Conservation (phyloP, 2,113 vertebrate genomes). For the Strix uralensis region DNA sequence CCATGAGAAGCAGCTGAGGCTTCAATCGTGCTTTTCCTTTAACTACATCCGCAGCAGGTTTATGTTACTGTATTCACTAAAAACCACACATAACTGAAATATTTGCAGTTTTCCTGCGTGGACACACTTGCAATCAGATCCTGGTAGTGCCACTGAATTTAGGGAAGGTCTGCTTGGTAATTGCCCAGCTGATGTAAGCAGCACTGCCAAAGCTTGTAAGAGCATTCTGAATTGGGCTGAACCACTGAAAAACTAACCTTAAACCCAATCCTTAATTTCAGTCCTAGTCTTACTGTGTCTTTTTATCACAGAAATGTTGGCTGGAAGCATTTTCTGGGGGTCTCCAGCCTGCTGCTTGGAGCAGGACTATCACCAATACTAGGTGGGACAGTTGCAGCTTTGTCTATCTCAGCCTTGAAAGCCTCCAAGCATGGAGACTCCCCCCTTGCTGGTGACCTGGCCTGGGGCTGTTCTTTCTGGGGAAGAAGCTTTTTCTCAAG, state of each 20-base stretch:
- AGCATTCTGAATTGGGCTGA: not conserved
- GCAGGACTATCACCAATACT: not conserved
- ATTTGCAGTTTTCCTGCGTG: not conserved
- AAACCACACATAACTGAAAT: not conserved
- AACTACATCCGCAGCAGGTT: not conserved
- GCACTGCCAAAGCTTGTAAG: not conserved
- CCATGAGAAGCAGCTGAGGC: not conserved
- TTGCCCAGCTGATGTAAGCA: not conserved
- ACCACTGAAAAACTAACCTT: not conserved
- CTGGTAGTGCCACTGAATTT: not conserved
- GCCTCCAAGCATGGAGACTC: not conserved
- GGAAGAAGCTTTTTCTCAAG: not conserved
- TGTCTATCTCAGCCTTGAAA: not conserved
- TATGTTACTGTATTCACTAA: not conserved
- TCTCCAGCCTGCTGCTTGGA: not conserved
- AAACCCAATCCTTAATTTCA: not conserved
- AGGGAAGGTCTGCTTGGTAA: not conserved
- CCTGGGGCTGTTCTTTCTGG: not conserved
- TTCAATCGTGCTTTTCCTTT: not conserved
- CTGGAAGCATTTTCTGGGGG: not conserved
- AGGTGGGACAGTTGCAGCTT: not conserved
- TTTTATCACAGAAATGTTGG: not conserved
- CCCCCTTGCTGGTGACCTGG: not conserved
- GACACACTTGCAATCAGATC: not conserved
- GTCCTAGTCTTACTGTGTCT: not conserved